These are phyloP conservation scores for Bucorvus abyssinicus DNA, from an alignment of 2,797 vertebrate genomes.

Conservation along the genomic window DNA sequence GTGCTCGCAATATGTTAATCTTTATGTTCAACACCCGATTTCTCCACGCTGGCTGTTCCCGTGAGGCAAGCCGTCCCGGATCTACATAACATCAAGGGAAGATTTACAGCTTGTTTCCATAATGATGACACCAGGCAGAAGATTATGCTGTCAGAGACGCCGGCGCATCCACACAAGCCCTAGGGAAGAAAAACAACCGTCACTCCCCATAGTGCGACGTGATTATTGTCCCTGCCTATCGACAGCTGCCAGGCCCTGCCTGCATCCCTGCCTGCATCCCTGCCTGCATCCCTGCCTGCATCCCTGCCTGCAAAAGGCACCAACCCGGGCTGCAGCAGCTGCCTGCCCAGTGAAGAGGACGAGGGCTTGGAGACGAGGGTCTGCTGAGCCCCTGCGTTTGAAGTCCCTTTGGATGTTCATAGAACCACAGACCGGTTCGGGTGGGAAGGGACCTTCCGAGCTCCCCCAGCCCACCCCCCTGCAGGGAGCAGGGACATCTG, in stretches of 20 bases:
- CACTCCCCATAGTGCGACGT: not conserved
- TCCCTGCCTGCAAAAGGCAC: not conserved
- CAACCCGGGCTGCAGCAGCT: not conserved
- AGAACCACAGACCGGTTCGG: not conserved
- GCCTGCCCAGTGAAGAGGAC: fast-evolving
- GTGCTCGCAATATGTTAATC: not conserved
- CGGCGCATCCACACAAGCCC: not conserved
- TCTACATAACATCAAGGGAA: slow-evolving; percentile 4
- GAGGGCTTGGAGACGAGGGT: not conserved
- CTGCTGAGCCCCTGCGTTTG: not conserved
- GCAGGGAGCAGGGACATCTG: too few species aligned
- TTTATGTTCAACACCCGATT: not conserved
- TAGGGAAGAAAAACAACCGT: not conserved
- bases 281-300: too few species aligned
- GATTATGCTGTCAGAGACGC: slow-evolving; percentile 1
- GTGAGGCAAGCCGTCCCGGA: not conserved
- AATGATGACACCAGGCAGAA: slow-evolving; percentile 6
- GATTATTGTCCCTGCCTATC: not conserved
- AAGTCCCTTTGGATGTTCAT: not conserved
- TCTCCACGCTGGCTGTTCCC: not conserved
- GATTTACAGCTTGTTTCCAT: slow-evolving; percentile 9
- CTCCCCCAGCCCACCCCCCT: too few species aligned
- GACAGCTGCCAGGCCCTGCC: not conserved
- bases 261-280: not conserved
- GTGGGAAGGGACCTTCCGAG: not conserved